Conservation (phyloP, 2,797 vertebrate species). For the Pseudotriccus pelzelni region DNA sequence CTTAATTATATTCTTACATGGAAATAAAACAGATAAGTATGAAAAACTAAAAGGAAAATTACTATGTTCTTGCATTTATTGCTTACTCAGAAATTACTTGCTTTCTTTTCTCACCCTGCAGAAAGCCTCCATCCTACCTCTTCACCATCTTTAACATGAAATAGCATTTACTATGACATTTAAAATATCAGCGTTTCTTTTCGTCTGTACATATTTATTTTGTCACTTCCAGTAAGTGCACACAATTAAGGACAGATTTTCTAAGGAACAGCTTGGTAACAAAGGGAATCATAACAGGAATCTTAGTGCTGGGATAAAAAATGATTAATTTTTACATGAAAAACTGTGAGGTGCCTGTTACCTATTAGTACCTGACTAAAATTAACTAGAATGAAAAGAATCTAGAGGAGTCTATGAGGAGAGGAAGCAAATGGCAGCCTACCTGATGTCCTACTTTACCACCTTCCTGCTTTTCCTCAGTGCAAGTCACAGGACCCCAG, state of each 20-base stretch:
- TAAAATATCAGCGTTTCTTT: background rate
- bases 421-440: background rate
- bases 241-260: background rate
- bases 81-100: background rate
- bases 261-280: background rate
- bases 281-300: background rate
- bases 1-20: background rate
- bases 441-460: background rate
- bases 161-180: background rate
- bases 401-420: background rate
- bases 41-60: background rate
- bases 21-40: background rate
- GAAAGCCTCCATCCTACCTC: background rate
- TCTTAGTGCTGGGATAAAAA: background rate
- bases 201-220: background rate
- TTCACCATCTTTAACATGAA: background rate
- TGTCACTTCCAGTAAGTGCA: background rate
- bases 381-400: background rate
- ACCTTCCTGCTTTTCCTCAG: background rate
- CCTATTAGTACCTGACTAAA: background rate
- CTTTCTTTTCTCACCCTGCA: background rate
- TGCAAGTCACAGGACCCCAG: fast-evolving
- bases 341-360: background rate
- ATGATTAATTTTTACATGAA: background rate
- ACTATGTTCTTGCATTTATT: background rate